phyloP scores from a whole-genome alignment of 2,113 vertebrate species.

The Phodopus roborovskii region DNA sequence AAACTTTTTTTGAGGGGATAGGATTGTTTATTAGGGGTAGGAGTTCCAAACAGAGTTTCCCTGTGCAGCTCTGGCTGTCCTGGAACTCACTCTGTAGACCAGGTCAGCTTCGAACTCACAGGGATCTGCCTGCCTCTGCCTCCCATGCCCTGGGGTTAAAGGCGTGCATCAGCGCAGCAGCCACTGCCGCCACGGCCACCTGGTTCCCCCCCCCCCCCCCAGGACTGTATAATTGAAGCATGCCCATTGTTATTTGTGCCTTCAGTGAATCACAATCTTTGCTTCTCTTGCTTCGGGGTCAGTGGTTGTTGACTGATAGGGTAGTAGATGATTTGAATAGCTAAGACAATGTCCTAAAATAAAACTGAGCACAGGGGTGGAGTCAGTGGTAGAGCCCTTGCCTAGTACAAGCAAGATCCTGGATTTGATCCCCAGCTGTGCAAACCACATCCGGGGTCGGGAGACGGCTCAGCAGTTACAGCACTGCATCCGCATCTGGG shows the following conservation, averaged over 20 bases:
- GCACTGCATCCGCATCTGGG: neutral
- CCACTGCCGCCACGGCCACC: too few species aligned
- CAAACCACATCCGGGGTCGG: neutral
- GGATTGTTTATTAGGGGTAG: too few species aligned
- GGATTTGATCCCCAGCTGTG: neutral
- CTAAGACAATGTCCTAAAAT: neutral
- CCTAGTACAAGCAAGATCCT: neutral
- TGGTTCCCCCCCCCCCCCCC: too few species aligned
- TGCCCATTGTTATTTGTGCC: neutral
- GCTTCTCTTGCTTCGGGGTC: neutral
- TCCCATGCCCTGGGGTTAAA: neutral
- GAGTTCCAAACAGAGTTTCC: neutral
- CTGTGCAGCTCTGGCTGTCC: neutral
- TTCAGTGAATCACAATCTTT: neutral
- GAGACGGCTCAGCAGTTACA: neutral
- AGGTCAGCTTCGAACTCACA: neutral
- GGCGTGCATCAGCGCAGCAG: too few species aligned
- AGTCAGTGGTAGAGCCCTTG: neutral
- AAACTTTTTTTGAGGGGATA: neutral
- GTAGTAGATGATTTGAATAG: neutral
- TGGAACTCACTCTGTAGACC: neutral
- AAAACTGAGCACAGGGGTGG: neutral
- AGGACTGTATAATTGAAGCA: neutral
- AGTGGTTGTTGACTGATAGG: neutral
- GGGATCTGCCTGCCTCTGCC: too few species aligned